Conservation (phyloP, 2,113 vertebrate genomes). For the Pseudorhombus dupliciocellatus region DNA sequence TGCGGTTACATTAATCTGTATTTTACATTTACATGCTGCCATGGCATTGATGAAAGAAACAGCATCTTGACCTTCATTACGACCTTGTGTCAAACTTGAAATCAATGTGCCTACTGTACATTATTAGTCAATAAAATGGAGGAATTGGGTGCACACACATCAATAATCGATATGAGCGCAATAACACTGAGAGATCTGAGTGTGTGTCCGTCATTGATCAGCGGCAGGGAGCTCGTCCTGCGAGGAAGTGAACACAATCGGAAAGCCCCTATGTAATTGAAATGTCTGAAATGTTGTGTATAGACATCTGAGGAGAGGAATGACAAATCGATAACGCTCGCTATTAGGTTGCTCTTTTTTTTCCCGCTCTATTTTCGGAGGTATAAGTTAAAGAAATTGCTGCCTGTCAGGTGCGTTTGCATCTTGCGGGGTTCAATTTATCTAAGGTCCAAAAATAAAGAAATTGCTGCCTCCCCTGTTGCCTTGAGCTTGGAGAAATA, state of each 20-base stretch:
- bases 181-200: conserved; percentile 2
- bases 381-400: conserved; percentile 43
- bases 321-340: conserved; percentile 76
- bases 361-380: conserved; percentile 37
- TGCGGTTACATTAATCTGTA: background rate
- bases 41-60: background rate
- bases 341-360: conserved; percentile 64
- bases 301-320: conserved; percentile 62
- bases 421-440: conserved; percentile 80
- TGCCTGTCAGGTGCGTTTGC: conserved; percentile 77
- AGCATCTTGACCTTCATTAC: conserved; percentile 18
- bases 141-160: background rate
- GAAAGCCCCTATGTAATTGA: conserved; percentile 61
- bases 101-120: background rate
- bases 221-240: conserved; percentile 28
- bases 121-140: conserved; percentile 2
- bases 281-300: conserved; percentile 71
- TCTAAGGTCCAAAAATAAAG: conserved; percentile 77
- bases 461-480: conserved; percentile 79
- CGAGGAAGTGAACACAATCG: conserved; percentile 34
- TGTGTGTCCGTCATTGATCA: conserved; percentile 43
- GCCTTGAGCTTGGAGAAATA: conserved; percentile 80
- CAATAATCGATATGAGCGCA: background rate
- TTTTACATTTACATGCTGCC: background rate
- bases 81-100: conserved; percentile 17